Conservation (phyloP, 2,888 invertebrate species). For the Aphrophora alni region DNA sequence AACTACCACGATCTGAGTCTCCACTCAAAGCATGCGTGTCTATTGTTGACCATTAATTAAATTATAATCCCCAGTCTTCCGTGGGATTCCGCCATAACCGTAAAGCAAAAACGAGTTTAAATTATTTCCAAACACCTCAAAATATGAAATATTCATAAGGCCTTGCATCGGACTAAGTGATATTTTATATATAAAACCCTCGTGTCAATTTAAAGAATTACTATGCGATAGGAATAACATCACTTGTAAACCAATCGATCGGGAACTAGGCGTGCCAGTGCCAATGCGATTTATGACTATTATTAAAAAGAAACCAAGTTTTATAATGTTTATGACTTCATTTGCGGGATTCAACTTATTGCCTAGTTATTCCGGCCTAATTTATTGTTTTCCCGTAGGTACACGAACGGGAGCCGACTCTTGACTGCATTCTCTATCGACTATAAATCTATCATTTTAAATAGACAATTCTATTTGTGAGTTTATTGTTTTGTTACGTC, state of each 20-base stretch:
- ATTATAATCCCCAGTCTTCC: not conserved
- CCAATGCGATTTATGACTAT: conserved; percentile 22
- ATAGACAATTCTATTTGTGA: not conserved
- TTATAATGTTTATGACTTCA: conserved; percentile 28
- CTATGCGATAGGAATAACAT: conserved; percentile 9
- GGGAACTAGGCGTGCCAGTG: conserved; percentile 6
- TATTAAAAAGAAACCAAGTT: conserved; percentile 35
- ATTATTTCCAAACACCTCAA: conserved; percentile 11
- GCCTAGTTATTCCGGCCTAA: not conserved
- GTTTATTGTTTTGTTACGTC: not conserved
- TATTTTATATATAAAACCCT: conserved; percentile 18
- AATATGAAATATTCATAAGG: conserved; percentile 23
- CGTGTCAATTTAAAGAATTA: conserved; percentile 29
- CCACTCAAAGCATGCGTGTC: not conserved
- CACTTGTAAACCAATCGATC: conserved; percentile 12
- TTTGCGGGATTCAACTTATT: conserved; percentile 11
- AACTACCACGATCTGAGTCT: too few species aligned
- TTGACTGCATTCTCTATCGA: not conserved
- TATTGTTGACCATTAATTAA: not conserved
- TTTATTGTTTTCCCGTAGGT: not conserved
- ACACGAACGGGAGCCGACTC: conserved; percentile 3
- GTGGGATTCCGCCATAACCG: not conserved
- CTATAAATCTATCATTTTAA: not conserved
- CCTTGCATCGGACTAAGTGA: conserved; percentile 15
- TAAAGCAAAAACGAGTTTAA: not conserved